A percentile compares a stretch with the other conserved stretches of the same genome.
Evolutionary conservation across 2,113 vertebrate genomes (phyloP).

Genomic region (Edolisoma coerulescens): DNA sequence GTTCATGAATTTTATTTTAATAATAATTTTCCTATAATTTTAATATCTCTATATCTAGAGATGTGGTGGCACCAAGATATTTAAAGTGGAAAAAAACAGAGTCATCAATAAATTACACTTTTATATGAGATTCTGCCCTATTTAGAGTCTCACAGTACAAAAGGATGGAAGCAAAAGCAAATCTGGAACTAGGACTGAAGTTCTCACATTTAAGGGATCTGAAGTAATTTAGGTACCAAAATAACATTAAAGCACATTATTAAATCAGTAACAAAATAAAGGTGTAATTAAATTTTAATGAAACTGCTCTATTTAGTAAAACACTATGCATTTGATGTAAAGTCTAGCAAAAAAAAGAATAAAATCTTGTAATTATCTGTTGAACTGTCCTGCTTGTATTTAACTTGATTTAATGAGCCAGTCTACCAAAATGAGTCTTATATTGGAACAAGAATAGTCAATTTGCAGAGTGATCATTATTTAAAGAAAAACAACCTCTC

Average conservation of each 20-base stretch:
- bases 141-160: neutral
- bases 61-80: neutral
- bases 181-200: neutral
- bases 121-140: neutral
- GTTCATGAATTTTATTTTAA: neutral
- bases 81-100: neutral
- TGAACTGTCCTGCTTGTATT: neutral
- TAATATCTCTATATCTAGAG: neutral
- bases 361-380: neutral
- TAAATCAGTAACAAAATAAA: neutral
- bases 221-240: neutral
- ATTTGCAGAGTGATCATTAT: neutral
- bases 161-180: neutral
- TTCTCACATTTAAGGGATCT: neutral
- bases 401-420: neutral
- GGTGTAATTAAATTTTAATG: neutral
- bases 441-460: neutral
- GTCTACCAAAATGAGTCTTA: neutral
- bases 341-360: neutral
- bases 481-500: neutral
- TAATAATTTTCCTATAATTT: neutral
- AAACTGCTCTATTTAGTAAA: neutral
- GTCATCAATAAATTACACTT: neutral
- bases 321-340: neutral
- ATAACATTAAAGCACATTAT: neutral